Evolutionary conservation across 2,113 vertebrate species (phyloP).

Genomic region (Sialia sialis): DNA sequence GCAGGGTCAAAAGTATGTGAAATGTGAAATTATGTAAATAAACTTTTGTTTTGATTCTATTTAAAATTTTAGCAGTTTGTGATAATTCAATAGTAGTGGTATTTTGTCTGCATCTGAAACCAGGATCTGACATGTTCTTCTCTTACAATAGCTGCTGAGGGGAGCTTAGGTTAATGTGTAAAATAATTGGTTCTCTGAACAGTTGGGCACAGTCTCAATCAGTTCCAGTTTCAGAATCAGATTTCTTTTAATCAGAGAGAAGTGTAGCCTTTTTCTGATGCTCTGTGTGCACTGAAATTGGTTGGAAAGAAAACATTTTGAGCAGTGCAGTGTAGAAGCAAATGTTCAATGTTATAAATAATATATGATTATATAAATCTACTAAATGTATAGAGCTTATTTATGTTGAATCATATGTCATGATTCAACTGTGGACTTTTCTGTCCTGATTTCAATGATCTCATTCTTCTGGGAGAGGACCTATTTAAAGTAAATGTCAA

Average conservation of each 20-base stretch:
- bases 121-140: background rate
- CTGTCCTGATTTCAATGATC: background rate
- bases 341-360: conserved; percentile 34
- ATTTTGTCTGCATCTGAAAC: conserved; percentile 28
- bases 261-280: conserved; percentile 5
- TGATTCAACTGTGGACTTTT: background rate
- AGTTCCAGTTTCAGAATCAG: conserved; percentile 16
- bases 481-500: background rate
- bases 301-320: background rate
- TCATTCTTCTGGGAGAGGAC: background rate
- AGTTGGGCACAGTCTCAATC: conserved; percentile 12
- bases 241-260: conserved; percentile 40
- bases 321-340: background rate
- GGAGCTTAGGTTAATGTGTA: conserved; percentile 40
- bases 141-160: background rate
- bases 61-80: conserved; percentile 6
- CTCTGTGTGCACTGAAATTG: background rate
- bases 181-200: conserved; percentile 36
- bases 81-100: background rate
- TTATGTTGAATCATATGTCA: conserved; percentile 22
- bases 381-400: background rate
- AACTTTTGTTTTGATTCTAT: background rate
- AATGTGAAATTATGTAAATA: background rate
- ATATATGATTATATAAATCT: background rate
- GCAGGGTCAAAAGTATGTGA: background rate